These are phyloP conservation scores for Scolopax mira DNA, from an alignment of 2,113 vertebrate species.

Conservation along the genomic window DNA sequence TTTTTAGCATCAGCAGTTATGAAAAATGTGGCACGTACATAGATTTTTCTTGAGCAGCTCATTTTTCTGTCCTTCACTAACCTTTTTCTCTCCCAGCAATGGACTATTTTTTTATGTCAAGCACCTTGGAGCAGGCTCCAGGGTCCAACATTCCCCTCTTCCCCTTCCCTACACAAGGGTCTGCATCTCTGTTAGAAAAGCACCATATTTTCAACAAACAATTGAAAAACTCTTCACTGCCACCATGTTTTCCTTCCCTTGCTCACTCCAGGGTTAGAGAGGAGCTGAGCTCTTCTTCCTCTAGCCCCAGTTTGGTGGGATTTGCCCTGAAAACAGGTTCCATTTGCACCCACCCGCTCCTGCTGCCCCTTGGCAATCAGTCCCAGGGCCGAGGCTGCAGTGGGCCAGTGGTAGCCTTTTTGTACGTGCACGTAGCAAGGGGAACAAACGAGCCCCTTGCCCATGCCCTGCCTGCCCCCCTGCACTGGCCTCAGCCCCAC, in stretches of 20 bases:
- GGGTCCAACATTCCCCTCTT: not conserved
- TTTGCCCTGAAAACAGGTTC: not conserved
- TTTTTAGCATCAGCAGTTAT: conserved; percentile 43
- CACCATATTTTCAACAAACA: not conserved
- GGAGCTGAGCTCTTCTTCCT: not conserved
- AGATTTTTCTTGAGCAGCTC: not conserved
- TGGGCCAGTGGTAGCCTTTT: not conserved
- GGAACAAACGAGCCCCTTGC: not conserved
- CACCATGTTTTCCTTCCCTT: not conserved
- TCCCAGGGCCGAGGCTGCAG: not conserved
- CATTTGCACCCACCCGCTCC: not conserved
- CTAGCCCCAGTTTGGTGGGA: not conserved
- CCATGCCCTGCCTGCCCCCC: not conserved
- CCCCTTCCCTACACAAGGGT: not conserved
- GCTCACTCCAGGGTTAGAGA: not conserved
- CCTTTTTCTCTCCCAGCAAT: not conserved
- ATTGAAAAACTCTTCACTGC: no score
- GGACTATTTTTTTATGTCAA: not conserved
- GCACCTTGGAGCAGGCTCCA: not conserved
- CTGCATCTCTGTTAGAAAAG: not conserved
- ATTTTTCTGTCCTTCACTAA: conserved; percentile 20
- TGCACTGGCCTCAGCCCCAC: not conserved
- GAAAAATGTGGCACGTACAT: not conserved
- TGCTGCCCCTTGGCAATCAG: not conserved
- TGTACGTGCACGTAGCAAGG: rapidly evolving